A percentile compares a stretch with the other conserved stretches of the same genome.
phyloP scores from a whole-genome alignment of 2,797 vertebrate species.

The Eutrigla gurnardus region DNA sequence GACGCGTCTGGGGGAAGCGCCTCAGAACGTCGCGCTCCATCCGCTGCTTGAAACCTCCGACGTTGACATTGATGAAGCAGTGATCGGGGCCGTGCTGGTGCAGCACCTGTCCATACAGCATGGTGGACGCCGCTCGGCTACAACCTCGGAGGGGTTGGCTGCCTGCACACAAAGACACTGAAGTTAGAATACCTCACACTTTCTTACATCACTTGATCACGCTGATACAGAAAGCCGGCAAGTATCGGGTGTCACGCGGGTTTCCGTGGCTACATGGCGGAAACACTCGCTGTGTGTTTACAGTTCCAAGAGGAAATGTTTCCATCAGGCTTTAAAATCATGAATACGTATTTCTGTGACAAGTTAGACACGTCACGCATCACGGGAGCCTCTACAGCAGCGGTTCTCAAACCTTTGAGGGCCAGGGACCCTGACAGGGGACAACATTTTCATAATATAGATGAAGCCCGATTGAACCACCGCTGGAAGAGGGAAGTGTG shows the following conservation, averaged over 20 bases:
- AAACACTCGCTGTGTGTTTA: slow-evolving; percentile 3
- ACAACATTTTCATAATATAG: too few species aligned
- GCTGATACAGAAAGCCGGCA: background rate
- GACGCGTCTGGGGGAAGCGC: slow-evolving; percentile 92
- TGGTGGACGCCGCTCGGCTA: slow-evolving; percentile 57
- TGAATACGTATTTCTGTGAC: slow-evolving; percentile 1
- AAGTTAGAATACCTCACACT: slow-evolving; percentile 19
- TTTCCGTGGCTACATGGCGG: slow-evolving; percentile 40
- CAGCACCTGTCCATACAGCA: slow-evolving; percentile 93
- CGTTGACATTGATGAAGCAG: slow-evolving; percentile 90
- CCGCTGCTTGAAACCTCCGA: slow-evolving; percentile 92
- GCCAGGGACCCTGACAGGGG: too few species aligned
- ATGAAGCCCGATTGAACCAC: too few species aligned
- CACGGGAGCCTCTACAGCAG: background rate
- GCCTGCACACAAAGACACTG: slow-evolving; percentile 49
- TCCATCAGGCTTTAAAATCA: background rate
- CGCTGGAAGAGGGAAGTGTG: too few species aligned
- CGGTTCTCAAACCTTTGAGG: too few species aligned
- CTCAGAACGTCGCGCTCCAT: slow-evolving; percentile 88
- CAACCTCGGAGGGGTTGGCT: slow-evolving; percentile 26
- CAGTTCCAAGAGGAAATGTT: background rate
- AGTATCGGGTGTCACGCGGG: slow-evolving; percentile 48
- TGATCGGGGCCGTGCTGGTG: slow-evolving; percentile 84
- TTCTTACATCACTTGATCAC: slow-evolving; percentile 40
- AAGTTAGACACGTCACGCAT: background rate